Conservation (phyloP, 2,113 vertebrate species). For the Oryzias celebensis region DNA sequence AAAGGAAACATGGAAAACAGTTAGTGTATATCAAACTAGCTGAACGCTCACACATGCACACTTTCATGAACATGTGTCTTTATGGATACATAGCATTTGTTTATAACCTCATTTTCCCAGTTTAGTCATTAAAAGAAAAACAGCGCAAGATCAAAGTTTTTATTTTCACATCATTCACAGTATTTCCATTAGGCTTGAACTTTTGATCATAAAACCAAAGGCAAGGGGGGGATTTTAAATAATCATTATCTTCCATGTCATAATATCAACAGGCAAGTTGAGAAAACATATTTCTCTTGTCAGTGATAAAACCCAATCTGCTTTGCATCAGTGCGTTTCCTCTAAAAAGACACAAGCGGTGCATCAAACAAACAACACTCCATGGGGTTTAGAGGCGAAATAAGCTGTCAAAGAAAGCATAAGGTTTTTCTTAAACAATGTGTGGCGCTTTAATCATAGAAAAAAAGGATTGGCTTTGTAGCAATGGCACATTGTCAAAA, state of each 20-base stretch:
- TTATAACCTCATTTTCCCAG: conserved; percentile 28
- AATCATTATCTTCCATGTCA: conserved; percentile 43
- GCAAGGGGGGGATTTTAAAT: conserved; percentile 56
- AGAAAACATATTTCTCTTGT: conserved; percentile 65
- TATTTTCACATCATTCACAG: conserved; percentile 28
- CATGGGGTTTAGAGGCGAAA: conserved; percentile 10
- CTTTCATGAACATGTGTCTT: background rate
- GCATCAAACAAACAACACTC: conserved; percentile 15
- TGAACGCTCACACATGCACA: conserved; percentile 32
- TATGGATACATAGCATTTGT: conserved; percentile 3
- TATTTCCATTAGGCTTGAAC: conserved; percentile 27
- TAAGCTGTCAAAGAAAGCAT: conserved; percentile 13
- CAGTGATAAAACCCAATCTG: conserved; percentile 61
- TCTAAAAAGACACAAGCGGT: conserved; percentile 12
- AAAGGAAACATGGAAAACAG: conserved; percentile 64
- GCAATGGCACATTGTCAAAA: conserved; percentile 7
- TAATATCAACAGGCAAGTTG: conserved; percentile 68
- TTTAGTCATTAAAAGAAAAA: conserved; percentile 28
- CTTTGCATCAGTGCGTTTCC: conserved; percentile 47
- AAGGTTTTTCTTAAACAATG: conserved; percentile 10
- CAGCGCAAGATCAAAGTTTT: conserved; percentile 24
- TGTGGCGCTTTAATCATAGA: conserved; percentile 9
- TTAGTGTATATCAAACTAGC: conserved; percentile 37
- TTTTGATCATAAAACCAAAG: conserved; percentile 53
- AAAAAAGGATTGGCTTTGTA: conserved; percentile 4